These are phyloP conservation scores for Lucifuga dentata DNA, from an alignment of 2,113 vertebrate species.

Conservation along the genomic window DNA sequence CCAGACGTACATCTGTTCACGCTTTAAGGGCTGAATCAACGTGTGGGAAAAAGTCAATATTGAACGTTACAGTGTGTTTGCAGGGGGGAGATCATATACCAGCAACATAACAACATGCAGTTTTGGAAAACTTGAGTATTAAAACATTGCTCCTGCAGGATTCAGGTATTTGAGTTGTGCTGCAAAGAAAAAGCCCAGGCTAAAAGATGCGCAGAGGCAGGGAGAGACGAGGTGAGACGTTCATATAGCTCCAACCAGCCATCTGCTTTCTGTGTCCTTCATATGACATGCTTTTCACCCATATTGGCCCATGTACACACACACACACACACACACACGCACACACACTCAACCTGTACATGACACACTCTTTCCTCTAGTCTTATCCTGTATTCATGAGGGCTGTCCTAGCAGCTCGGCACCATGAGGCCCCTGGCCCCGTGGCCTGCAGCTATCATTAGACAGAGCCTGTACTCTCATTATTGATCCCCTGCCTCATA, in stretches of 20 bases:
- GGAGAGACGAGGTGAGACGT: conserved; percentile 54
- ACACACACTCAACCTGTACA: conserved; percentile 35
- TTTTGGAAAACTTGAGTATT: too few relatives aligned
- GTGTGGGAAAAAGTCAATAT: conserved; percentile 8
- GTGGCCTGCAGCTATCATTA: conserved; percentile 87
- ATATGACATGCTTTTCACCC: conserved; percentile 78
- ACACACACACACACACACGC: conserved; percentile 25
- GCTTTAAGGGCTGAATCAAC: neutral
- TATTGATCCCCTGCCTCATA: conserved; percentile 83
- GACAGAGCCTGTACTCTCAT: conserved; percentile 81
- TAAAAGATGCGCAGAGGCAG: conserved; percentile 52
- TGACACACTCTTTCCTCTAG: conserved; percentile 35
- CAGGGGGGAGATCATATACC: too few relatives aligned
- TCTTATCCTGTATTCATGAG: conserved; percentile 80
- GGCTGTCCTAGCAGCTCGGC: conserved; percentile 71
- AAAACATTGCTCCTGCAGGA: too few relatives aligned
- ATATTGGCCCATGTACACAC: conserved; percentile 45
- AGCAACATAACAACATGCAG: too few relatives aligned
- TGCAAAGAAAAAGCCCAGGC: conserved; percentile 36
- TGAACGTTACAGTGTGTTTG: neutral
- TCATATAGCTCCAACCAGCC: conserved; percentile 62
- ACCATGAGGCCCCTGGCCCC: conserved; percentile 78
- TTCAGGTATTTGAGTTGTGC: conserved; percentile 17
- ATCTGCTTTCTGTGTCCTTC: conserved; percentile 81
- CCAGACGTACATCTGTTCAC: conserved; percentile 3